phyloP scores from a whole-genome alignment of 2,888 invertebrate genomes.

The Brachyptera risi region DNA sequence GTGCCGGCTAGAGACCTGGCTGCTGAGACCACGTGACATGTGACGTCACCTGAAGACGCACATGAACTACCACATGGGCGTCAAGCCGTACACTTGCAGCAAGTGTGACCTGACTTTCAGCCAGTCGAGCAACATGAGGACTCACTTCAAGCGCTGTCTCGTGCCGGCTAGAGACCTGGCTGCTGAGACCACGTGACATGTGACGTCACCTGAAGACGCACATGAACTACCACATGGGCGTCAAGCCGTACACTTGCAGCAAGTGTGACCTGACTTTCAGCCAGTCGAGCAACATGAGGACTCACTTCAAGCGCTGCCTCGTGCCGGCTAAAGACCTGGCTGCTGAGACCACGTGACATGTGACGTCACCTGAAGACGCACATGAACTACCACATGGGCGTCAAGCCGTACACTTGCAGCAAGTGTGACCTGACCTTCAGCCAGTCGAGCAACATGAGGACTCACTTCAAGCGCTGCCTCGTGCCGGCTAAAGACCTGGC shows the following conservation, averaged over 20 bases:
- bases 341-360: too few relatives aligned
- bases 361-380: constrained; percentile 80
- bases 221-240: constrained; percentile 78
- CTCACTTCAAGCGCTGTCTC: constrained; percentile 73
- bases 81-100: constrained; percentile 72
- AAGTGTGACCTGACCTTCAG: constrained; percentile 72
- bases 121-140: constrained; percentile 83
- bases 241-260: constrained; percentile 72
- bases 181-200: too few relatives aligned
- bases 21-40: too few relatives aligned
- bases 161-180: constrained; percentile 38
- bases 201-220: constrained; percentile 80
- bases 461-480: constrained; percentile 73
- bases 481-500: constrained; percentile 38
- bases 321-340: constrained; percentile 38
- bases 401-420: constrained; percentile 72
- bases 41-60: constrained; percentile 80
- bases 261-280: constrained; percentile 72
- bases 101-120: constrained; percentile 72
- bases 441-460: constrained; percentile 83
- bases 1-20: constrained; percentile 38
- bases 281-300: constrained; percentile 83
- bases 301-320: constrained; percentile 73
- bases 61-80: constrained; percentile 78
- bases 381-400: constrained; percentile 78